Percentiles rank a stretch among this genome's conserved stretches.
phyloP scores from a whole-genome alignment of 2,113 vertebrate species.

The Sarotherodon lohbergeri region DNA sequence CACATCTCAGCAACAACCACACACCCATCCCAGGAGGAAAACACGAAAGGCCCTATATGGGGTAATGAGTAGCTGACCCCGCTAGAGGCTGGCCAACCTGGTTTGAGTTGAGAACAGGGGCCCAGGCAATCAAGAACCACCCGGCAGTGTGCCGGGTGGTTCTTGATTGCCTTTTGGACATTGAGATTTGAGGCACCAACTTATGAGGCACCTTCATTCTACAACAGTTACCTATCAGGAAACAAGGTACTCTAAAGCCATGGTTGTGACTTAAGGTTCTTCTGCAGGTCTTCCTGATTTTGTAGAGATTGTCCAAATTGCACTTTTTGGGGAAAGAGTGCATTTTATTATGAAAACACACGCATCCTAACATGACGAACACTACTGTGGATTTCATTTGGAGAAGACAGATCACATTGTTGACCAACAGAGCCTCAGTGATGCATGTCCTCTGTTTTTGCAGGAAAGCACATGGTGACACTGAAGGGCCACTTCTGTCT shows the following conservation, averaged over 20 bases:
- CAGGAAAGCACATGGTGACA: background rate
- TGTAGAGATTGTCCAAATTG: background rate
- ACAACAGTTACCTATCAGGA: background rate
- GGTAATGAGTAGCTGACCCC: background rate
- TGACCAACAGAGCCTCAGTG: background rate
- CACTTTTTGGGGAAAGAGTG: background rate
- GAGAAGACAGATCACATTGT: background rate
- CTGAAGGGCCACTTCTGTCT: background rate
- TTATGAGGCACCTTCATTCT: background rate
- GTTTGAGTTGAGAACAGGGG: background rate
- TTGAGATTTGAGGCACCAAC: background rate
- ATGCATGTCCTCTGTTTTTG: background rate
- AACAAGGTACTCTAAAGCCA: background rate
- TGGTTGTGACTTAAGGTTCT: background rate
- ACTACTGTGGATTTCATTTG: background rate
- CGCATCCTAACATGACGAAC: background rate
- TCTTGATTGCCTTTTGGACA: background rate
- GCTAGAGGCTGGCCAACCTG: background rate
- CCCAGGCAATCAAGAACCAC: background rate
- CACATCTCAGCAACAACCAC: no score
- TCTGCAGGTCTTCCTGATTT: background rate
- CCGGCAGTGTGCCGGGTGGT: background rate
- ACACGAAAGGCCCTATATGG: no score
- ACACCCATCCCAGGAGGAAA: no score
- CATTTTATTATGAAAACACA: background rate